A percentile compares a stretch with the other conserved stretches of the same genome.
Conservation (phyloP, 2,113 vertebrate genomes). For the Melanerpes formicivorus region DNA sequence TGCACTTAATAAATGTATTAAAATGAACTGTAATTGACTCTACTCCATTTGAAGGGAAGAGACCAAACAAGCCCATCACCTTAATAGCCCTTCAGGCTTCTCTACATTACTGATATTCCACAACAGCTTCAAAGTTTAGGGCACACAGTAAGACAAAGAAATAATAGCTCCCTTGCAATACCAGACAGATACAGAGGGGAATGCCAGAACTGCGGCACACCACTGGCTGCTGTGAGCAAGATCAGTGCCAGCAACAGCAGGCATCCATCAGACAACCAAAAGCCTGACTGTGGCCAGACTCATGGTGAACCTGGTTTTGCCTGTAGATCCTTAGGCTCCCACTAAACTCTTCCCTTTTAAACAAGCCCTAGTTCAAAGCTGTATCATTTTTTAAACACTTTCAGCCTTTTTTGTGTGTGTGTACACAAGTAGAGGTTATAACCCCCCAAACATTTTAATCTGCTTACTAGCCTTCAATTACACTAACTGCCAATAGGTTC, state of each 20-base stretch:
- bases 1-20: neutral
- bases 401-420: neutral
- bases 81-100: neutral
- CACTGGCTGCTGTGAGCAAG: neutral
- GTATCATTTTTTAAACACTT: neutral
- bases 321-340: constrained; percentile 9
- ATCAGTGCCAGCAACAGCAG: neutral
- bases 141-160: neutral
- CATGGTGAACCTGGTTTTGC: neutral
- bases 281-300: neutral
- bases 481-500: constrained; percentile 61
- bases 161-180: neutral
- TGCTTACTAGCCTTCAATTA: constrained; percentile 73
- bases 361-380: neutral
- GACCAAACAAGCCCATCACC: neutral
- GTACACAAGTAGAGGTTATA: neutral
- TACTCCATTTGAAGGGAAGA: neutral
- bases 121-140: neutral
- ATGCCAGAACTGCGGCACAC: neutral
- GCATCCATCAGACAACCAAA: neutral
- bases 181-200: neutral
- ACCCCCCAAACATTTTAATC: constrained; percentile 65
- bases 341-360: neutral
- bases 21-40: neutral
- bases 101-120: neutral